These are phyloP conservation scores for Drosophila leonis DNA, from an alignment of 2,888 invertebrate species.

Conservation along the genomic window DNA sequence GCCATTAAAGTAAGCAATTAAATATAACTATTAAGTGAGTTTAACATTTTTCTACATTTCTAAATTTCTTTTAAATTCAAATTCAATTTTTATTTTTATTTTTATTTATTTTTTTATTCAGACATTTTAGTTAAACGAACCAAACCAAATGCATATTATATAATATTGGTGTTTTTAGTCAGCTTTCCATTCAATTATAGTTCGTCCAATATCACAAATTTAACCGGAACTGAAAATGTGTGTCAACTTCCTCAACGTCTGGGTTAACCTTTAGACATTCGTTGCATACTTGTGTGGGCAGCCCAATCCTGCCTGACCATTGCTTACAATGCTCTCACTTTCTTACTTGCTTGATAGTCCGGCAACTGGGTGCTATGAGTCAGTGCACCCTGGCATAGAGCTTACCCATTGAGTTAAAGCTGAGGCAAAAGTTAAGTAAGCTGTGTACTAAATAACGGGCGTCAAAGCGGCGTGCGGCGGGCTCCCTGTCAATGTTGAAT, in stretches of 20 bases:
- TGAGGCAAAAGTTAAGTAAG: conserved; percentile 3
- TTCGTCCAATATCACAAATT: conserved; percentile 11
- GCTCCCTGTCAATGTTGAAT: not conserved
- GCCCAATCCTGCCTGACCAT: not conserved
- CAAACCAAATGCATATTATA: no score
- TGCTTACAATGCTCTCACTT: not conserved
- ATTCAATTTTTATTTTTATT: no score
- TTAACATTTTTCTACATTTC: no score
- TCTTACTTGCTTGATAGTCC: no score
- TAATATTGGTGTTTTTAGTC: no score
- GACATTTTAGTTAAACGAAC: not conserved
- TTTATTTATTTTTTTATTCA: not conserved
- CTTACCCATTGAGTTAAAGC: not conserved
- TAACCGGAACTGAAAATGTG: conserved; percentile 13
- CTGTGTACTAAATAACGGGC: not conserved
- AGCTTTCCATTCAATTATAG: not conserved
- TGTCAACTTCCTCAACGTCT: conserved; percentile 25
- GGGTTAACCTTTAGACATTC: conserved; percentile 25
- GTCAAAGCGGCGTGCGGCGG: not conserved
- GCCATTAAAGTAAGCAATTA: no score
- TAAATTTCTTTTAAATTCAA: no score
- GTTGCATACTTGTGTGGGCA: conserved; percentile 23
- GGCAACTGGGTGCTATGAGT: conserved; percentile 13
- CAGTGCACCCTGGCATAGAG: conserved; percentile 8
- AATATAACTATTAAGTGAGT: no score